Percentiles rank a stretch among this genome's conserved stretches.
Evolutionary conservation across 2,888 invertebrate genomes (phyloP).

Genomic region (Macropis europaea): DNA sequence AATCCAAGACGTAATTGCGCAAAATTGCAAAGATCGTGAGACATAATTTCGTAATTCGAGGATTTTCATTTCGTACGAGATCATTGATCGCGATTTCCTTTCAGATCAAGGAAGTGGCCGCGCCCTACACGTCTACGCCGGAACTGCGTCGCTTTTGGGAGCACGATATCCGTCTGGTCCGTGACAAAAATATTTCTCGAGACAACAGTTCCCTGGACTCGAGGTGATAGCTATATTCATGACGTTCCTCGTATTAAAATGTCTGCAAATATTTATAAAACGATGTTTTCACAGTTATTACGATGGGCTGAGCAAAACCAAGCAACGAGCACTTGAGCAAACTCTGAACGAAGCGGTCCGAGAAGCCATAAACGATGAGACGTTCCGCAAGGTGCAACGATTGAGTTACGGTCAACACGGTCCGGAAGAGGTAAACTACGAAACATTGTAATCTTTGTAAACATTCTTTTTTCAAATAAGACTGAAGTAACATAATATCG

Average conservation of each 20-base stretch:
- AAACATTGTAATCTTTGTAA: too few species aligned
- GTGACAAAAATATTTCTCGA: conserved; percentile 81
- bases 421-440: conserved; percentile 86
- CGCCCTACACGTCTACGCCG: conserved; percentile 88
- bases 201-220: conserved; percentile 74
- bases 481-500: background rate
- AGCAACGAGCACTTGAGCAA: conserved; percentile 82
- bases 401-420: conserved; percentile 87
- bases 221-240: conserved; percentile 61
- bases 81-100: background rate
- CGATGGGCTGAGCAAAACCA: conserved; percentile 78
- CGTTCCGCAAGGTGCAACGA: conserved; percentile 86
- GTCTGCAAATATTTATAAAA: background rate
- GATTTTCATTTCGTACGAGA: background rate
- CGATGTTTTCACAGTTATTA: conserved; percentile 78
- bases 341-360: conserved; percentile 85
- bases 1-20: background rate
- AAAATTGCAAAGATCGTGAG: background rate
- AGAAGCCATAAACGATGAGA: conserved; percentile 85
- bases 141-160: conserved; percentile 88
- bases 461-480: too few species aligned
- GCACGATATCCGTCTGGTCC: conserved; percentile 88
- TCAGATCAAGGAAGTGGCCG: conserved; percentile 90
- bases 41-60: background rate
- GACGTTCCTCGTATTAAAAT: background rate